Conservation (phyloP, 2,113 vertebrate species). For the Chionis minor region DNA sequence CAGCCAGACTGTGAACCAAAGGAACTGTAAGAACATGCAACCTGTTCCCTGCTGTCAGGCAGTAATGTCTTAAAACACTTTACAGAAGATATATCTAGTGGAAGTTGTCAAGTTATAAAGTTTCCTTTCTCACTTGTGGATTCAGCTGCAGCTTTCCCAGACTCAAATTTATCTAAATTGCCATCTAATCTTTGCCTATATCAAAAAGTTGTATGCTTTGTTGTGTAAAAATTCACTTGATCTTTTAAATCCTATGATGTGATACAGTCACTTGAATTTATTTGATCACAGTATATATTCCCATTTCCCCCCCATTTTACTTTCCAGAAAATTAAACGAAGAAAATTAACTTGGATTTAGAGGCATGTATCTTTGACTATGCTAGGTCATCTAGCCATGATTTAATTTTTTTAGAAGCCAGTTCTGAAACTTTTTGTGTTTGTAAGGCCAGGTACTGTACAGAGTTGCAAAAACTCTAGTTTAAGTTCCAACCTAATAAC, state of each 20-base stretch:
- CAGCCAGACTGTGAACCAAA: not conserved
- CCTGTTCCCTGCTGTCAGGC: not conserved
- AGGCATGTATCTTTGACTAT: not conserved
- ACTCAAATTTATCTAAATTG: not conserved
- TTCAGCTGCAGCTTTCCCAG: not conserved
- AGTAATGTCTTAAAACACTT: not conserved
- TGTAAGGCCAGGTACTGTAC: not conserved
- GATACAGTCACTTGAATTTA: not conserved
- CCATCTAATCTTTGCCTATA: not conserved
- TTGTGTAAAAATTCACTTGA: not conserved
- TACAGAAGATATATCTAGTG: not conserved
- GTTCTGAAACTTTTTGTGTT: not conserved
- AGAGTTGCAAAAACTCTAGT: not conserved
- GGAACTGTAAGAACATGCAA: not conserved
- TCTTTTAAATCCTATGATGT: not conserved
- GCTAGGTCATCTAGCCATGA: not conserved
- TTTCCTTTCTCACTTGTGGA: not conserved
- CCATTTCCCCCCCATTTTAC: not conserved
- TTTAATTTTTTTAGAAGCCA: not conserved
- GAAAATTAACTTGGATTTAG: not conserved
- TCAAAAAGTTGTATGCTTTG: not conserved
- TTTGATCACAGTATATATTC: not conserved
- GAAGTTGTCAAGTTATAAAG: not conserved
- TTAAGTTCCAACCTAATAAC: not conserved
- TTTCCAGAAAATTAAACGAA: not conserved